Conservation (phyloP, 2,797 vertebrate genomes). For the Orestias chungarensis region DNA sequence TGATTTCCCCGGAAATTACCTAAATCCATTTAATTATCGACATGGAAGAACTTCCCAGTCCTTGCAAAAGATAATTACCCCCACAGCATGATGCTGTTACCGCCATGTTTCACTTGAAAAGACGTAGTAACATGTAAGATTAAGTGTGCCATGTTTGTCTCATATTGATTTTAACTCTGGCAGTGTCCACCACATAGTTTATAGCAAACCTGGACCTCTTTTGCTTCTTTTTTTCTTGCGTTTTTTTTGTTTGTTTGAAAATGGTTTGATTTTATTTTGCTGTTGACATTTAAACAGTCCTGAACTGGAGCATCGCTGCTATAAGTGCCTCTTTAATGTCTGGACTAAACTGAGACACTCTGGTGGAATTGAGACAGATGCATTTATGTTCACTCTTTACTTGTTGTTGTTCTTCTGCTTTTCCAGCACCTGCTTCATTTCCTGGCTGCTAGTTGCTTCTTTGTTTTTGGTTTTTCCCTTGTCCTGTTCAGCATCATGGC, state of each 20-base stretch:
- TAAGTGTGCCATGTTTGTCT: too few species aligned
- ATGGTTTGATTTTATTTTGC: conserved; percentile 55
- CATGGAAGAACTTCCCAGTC: background rate
- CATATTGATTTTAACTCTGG: too few species aligned
- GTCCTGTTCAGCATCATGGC: too few species aligned
- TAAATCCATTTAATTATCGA: background rate
- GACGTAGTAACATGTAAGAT: too few species aligned
- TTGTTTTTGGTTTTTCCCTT: too few species aligned
- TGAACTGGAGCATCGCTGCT: conserved; percentile 37
- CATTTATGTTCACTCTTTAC: background rate
- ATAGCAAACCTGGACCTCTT: too few species aligned
- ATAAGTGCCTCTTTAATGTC: conserved; percentile 47
- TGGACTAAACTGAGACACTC: conserved; percentile 29
- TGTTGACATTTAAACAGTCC: conserved; percentile 35
- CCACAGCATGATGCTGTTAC: background rate
- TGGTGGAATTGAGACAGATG: background rate
- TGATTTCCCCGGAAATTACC: background rate
- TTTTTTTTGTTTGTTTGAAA: too few species aligned
- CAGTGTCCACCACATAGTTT: too few species aligned
- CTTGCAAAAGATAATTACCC: background rate
- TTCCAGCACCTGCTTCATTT: conserved; percentile 64
- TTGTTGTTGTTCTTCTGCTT: conserved; percentile 61
- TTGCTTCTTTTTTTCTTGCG: too few species aligned
- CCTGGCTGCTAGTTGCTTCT: conserved; percentile 80
- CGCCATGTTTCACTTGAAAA: background rate